Conservation (phyloP, 2,888 invertebrate genomes). For the Lypha dubia region DNA sequence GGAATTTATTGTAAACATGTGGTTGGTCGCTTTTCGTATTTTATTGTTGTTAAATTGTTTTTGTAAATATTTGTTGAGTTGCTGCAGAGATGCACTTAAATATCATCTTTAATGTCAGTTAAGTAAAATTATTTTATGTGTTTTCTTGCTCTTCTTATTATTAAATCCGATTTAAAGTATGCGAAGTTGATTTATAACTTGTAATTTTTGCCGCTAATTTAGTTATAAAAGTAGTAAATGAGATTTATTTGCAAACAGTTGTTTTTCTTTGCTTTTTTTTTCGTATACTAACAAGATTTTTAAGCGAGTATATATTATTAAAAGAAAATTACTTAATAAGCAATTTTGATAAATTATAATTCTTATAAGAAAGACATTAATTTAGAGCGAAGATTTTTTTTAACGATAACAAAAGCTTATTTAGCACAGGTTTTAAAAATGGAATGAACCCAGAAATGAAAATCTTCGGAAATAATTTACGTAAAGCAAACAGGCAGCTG, state of each 20-base stretch:
- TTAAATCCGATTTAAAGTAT: constrained; percentile 20
- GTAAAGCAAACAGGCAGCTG: no score
- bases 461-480: no score
- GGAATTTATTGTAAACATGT: neutral
- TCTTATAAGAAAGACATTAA: neutral
- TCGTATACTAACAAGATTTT: neutral
- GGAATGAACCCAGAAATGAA: no score
- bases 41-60: constrained; percentile 15
- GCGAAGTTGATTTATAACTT: constrained; percentile 14
- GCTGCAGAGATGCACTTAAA: constrained; percentile 30
- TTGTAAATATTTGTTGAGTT: neutral
- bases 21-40: neutral
- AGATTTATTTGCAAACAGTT: neutral
- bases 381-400: neutral
- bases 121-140: neutral
- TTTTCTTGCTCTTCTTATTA: neutral
- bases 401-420: neutral
- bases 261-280: neutral
- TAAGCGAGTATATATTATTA: constrained; percentile 23
- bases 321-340: constrained; percentile 35
- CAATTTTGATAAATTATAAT: neutral
- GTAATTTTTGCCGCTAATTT: constrained; percentile 12
- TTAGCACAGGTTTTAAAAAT: no score
- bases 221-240: constrained; percentile 37
- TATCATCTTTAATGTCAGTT: constrained; percentile 53